phyloP scores from a whole-genome alignment of 2,888 invertebrate genomes.

The Drosophila anomelani region DNA sequence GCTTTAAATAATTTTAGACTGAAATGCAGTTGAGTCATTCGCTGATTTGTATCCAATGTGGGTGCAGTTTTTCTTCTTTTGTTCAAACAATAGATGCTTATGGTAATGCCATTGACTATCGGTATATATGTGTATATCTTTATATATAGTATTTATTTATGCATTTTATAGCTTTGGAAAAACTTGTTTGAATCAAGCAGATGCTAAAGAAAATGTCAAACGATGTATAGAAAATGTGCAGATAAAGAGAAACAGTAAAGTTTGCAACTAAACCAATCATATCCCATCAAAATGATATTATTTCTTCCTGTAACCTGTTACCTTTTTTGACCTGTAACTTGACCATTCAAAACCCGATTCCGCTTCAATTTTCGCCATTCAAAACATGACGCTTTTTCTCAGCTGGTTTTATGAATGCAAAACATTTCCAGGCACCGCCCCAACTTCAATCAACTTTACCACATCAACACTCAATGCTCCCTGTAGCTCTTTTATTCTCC shows the following conservation, averaged over 20 bases:
- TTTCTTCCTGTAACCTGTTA: not conserved
- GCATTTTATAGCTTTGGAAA: conserved; percentile 8
- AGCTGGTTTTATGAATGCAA: conserved; percentile 21
- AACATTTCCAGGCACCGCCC: conserved; percentile 15
- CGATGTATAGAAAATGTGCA: not conserved
- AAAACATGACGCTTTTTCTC: conserved; percentile 12
- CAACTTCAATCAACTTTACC: conserved; percentile 21
- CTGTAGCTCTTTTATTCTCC: conserved; percentile 10
- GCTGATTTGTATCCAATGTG: conserved; percentile 18
- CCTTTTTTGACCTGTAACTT: conserved; percentile 7
- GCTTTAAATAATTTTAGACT: not conserved
- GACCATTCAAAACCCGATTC: conserved; percentile 17
- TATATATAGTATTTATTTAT: conserved; percentile 16
- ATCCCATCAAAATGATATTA: not conserved
- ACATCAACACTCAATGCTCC: conserved; percentile 1
- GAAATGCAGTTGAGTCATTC: conserved; percentile 17
- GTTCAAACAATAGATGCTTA: conserved; percentile 24
- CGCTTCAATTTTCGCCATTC: conserved; percentile 10
- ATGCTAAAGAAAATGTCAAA: conserved; percentile 56
- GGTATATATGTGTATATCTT: conserved; percentile 15
- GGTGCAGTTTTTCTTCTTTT: conserved; percentile 27
- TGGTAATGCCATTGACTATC: conserved; percentile 33
- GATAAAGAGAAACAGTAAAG: not conserved
- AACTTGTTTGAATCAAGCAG: conserved; percentile 37
- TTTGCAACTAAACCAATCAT: not conserved